phyloP scores from a whole-genome alignment of 2,888 invertebrate species.

The Lithophane socia region DNA sequence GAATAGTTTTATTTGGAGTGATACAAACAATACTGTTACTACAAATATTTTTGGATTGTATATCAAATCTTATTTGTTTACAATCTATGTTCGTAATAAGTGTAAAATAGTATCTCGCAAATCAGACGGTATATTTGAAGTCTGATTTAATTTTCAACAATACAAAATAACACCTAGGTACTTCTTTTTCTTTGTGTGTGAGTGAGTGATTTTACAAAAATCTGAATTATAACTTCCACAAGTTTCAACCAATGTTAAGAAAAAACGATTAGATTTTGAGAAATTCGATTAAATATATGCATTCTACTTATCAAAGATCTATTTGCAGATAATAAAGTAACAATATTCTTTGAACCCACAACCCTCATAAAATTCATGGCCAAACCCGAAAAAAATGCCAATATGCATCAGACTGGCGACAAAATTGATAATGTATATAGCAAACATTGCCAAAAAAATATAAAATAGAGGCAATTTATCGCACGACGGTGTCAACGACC shows the following conservation, averaged over 20 bases:
- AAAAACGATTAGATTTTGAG: slow-evolving; percentile 4
- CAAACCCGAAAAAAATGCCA: slow-evolving; percentile 46
- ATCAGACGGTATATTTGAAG: not conserved
- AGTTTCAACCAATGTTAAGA: not conserved
- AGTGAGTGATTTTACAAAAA: not conserved
- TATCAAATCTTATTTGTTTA: slow-evolving; percentile 15
- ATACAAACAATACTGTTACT: not conserved
- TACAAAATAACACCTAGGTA: not conserved
- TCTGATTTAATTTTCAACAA: not conserved
- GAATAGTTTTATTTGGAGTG: not conserved
- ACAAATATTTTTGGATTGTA: slow-evolving; percentile 6
- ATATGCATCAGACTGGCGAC: slow-evolving; percentile 62
- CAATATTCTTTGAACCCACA: not conserved
- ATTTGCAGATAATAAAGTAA: slow-evolving; percentile 9
- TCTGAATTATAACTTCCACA: not conserved
- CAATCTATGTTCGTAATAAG: slow-evolving; percentile 1
- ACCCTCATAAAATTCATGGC: slow-evolving; percentile 26
- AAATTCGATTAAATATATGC: not conserved
- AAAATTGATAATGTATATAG: slow-evolving; percentile 65
- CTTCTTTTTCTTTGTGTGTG: not conserved
- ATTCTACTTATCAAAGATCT: not conserved
- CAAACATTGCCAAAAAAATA: slow-evolving; percentile 70
- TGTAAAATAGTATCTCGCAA: slow-evolving; percentile 7
- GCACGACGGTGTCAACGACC: slow-evolving; percentile 82
- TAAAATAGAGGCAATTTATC: slow-evolving; percentile 77